Base-by-base conservation (phyloP, 2,113 vertebrate genomes). In the Austrofundulus limnaeus region DNA sequence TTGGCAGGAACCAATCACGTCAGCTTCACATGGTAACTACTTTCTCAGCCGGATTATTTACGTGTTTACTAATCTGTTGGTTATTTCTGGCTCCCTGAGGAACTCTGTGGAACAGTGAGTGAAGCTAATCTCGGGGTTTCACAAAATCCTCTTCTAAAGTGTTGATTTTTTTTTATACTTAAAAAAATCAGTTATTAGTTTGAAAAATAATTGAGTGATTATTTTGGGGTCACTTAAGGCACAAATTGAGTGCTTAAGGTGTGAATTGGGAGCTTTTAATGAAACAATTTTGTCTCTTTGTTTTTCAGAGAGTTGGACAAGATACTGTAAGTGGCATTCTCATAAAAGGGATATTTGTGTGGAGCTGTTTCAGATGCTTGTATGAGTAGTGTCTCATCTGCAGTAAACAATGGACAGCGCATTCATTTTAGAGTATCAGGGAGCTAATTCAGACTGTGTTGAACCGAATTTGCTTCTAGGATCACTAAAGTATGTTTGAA, bases 1-100 rank as follows among this genome's bases (percentile, higher is more conserved):
- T 47, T 55, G 37, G 51, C n/a, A 17, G 9, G 54, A 21, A 17
- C 21, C 48, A 19, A 16, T 61, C 70, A 70, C 81, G 77, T 77
- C 24, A 14, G 50, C n/a, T 56, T 77, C 56, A 77, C 59, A 38
- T 83, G 77, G 60, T 68, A 50, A 24, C 41, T 31, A 10, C 21
- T 52, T 54, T 21, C 61, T 81, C 66, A 41, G 69, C 61, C 19
- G 28, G 10, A 70, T 77, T 78, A 59, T 72, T 49, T 19, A 39
- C 58, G 37, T 64, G 48, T 62, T 73, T 31, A 42, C 53, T 91
- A 88, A 90, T 89, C 87, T 77, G 59, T 38, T 43, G 61, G 38
- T 55, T 90, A 88, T 87, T 91, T 87, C 24, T 72, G 75, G 60
- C 60, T 65, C 67, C 24, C 23, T 37, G 47, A 70, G 51, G 62